Conservation (phyloP, 2,888 invertebrate genomes). For the Polyommatus icarus region DNA sequence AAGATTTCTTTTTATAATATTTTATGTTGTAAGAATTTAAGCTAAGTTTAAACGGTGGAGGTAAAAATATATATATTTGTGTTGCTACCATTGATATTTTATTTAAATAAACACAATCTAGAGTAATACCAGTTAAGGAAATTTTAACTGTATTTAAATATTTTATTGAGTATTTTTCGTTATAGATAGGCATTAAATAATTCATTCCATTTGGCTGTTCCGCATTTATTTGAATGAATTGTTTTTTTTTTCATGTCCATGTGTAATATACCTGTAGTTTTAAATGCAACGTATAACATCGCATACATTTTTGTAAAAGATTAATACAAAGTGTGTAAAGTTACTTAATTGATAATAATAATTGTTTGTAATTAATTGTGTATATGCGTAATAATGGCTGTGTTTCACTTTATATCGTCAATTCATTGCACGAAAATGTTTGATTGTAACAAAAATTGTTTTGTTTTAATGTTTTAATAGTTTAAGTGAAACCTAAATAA, state of each 20-base stretch:
- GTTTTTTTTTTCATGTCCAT: neutral
- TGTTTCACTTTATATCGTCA: conserved; percentile 78
- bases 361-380: conserved; percentile 24
- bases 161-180: neutral
- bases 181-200: neutral
- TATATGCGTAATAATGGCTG: conserved; percentile 67
- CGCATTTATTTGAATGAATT: neutral
- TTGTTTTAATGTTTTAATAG: conserved; percentile 61
- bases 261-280: neutral
- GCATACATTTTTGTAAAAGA: neutral
- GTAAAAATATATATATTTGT: neutral
- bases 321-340: neutral
- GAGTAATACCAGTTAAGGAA: neutral
- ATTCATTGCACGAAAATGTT: conserved; percentile 77
- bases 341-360: conserved; percentile 3
- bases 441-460: conserved; percentile 66
- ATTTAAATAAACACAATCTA: neutral
- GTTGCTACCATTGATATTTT: neutral
- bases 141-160: neutral
- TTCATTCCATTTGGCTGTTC: neutral
- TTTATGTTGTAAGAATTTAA: neutral
- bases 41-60: neutral
- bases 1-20: neutral
- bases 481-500: conserved; percentile 76
- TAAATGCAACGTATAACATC: neutral